A percentile compares a stretch with the other conserved stretches of the same genome.
These are phyloP conservation scores for Mactra quadrangularis DNA, from an alignment of 1,140 invertebrate species.

Conservation along the genomic window DNA sequence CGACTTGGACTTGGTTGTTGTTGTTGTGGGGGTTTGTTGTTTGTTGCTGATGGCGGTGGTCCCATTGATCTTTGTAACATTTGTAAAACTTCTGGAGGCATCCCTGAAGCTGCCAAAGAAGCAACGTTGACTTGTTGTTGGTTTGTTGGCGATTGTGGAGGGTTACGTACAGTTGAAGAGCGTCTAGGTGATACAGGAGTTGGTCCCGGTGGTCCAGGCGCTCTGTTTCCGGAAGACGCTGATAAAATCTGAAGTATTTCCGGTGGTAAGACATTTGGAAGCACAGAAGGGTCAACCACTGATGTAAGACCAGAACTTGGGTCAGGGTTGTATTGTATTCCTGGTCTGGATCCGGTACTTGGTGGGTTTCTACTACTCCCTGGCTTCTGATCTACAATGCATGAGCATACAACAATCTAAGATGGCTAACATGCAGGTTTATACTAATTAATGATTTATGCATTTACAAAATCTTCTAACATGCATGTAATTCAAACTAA, in stretches of 20 bases:
- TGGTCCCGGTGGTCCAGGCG: neutral
- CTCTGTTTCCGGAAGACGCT: neutral
- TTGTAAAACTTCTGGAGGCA: constrained; percentile 13
- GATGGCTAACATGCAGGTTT: no score
- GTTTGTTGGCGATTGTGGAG: neutral
- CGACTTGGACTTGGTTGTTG: no score
- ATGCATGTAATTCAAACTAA: no score
- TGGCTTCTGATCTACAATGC: neutral
- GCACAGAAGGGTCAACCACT: constrained; percentile 21
- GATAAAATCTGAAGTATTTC: constrained; percentile 16
- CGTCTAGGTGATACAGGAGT: neutral
- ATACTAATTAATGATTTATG: no score
- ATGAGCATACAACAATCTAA: neutral
- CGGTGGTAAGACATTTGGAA: constrained; percentile 28
- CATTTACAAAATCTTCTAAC: no score
- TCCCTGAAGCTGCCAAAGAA: neutral
- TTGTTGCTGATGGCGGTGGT: neutral
- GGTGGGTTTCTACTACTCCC: neutral
- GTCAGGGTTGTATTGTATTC: constrained; percentile 15
- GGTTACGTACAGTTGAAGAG: neutral
- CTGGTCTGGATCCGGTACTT: neutral
- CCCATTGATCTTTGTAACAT: constrained; percentile 11
- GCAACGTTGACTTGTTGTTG: neutral
- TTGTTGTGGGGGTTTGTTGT: neutral
- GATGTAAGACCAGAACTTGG: constrained; percentile 7